A percentile compares a stretch with the other conserved stretches of the same genome.
These are phyloP conservation scores for Aromia moschata DNA, from an alignment of 2,888 invertebrate species.

Conservation along the genomic window DNA sequence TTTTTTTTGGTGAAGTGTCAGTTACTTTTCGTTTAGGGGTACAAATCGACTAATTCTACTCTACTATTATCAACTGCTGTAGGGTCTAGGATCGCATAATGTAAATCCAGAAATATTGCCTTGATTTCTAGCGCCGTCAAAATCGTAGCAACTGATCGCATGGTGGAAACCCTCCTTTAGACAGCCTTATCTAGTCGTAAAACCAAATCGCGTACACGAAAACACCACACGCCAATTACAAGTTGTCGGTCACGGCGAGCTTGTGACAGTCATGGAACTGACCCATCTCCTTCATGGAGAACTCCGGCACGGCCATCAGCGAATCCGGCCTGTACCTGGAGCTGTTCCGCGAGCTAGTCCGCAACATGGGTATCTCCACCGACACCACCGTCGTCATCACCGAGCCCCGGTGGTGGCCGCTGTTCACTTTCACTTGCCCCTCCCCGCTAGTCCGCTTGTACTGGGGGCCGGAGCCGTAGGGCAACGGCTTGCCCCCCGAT, in stretches of 20 bases:
- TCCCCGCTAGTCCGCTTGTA: conserved; percentile 46
- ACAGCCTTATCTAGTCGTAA: too few species aligned
- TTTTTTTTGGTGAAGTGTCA: too few species aligned
- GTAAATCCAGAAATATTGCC: too few species aligned
- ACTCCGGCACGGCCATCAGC: conserved; percentile 52
- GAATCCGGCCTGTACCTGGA: conserved; percentile 49
- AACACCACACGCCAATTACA: conserved; percentile 40
- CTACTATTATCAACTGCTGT: too few species aligned
- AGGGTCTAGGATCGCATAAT: too few species aligned
- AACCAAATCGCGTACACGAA: neutral
- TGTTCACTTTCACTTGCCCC: conserved; percentile 44
- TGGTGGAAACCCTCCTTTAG: too few species aligned
- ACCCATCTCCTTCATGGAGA: conserved; percentile 48
- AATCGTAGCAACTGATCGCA: too few species aligned
- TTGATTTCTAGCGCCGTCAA: too few species aligned
- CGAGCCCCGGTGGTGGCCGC: conserved; percentile 56
- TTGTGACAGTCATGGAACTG: conserved; percentile 50
- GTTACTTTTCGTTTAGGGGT: too few species aligned
- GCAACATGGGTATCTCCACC: conserved; percentile 57
- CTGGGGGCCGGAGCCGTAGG: conserved; percentile 57
- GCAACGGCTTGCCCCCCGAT: conserved; percentile 61
- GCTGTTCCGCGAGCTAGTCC: conserved; percentile 53
- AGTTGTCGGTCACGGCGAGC: conserved; percentile 51
- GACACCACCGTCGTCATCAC: conserved; percentile 60
- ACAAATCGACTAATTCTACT: too few species aligned